phyloP scores from a whole-genome alignment of 1,140 invertebrate genomes.

The Drosophila oshimai region DNA sequence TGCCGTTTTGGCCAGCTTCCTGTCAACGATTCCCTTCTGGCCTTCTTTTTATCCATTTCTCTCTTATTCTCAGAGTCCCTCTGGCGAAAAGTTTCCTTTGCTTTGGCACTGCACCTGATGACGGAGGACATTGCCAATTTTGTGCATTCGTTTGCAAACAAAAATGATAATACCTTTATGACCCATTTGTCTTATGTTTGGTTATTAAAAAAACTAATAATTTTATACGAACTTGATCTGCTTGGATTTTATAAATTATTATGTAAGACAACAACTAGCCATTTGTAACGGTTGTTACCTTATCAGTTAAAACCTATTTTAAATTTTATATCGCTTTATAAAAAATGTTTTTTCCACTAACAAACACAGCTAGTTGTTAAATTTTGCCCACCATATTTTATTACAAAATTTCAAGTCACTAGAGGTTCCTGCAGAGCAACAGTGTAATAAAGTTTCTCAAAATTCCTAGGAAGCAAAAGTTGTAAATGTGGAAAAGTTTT shows the following conservation, averaged over 20 bases:
- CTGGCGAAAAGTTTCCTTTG: constrained; percentile 47
- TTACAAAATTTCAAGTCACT: too few species aligned
- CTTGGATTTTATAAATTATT: too few species aligned
- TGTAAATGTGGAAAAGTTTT: background rate
- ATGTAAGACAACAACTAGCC: too few species aligned
- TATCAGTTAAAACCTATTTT: too few species aligned
- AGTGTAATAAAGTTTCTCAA: background rate
- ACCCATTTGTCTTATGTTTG: background rate
- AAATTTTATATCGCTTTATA: too few species aligned
- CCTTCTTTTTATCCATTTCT: background rate
- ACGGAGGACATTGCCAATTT: constrained; percentile 7
- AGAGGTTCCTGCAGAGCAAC: background rate
- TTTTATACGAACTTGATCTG: too few species aligned
- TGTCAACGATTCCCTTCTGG: constrained; percentile 37
- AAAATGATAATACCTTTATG: background rate
- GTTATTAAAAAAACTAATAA: background rate
- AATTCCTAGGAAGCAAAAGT: background rate
- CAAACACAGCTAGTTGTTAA: too few species aligned
- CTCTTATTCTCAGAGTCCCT: constrained; percentile 5
- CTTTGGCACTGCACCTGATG: constrained; percentile 22
- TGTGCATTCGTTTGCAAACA: background rate
- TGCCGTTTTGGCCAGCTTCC: constrained; percentile 24
- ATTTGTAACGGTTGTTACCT: too few species aligned
- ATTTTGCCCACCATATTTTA: too few species aligned
- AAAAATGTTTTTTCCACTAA: too few species aligned